Percentiles rank a stretch among this genome's conserved stretches.
These are phyloP conservation scores for Abscondita cerata DNA, from an alignment of 2,888 invertebrate genomes.

Conservation along the genomic window DNA sequence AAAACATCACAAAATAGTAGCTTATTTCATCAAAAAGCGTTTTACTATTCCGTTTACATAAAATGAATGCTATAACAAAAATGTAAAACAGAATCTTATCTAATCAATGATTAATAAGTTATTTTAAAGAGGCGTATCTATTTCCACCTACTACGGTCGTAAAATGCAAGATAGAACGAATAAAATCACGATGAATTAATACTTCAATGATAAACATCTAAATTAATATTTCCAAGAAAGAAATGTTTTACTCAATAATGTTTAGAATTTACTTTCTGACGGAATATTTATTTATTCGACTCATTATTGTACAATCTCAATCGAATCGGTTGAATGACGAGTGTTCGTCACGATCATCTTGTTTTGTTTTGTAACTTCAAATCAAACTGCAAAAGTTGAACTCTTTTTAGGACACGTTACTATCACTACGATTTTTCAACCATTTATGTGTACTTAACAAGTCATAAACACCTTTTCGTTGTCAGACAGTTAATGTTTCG, in stretches of 20 bases:
- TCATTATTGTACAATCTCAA: too few relatives aligned
- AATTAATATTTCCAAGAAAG: constrained; percentile 46
- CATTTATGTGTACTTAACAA: too few relatives aligned
- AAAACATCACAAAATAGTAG: too few relatives aligned
- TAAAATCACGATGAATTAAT: constrained; percentile 50
- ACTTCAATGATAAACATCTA: constrained; percentile 46
- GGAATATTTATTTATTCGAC: background rate
- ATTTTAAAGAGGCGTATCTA: constrained; percentile 54
- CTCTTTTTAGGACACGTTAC: too few relatives aligned
- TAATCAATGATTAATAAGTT: constrained; percentile 56
- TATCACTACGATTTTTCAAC: too few relatives aligned
- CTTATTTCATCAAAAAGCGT: too few relatives aligned
- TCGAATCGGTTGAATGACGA: too few relatives aligned
- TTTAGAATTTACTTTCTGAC: constrained; percentile 9
- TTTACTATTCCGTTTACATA: background rate
- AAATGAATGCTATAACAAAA: constrained; percentile 12
- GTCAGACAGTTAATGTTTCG: too few relatives aligned
- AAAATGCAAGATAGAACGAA: constrained; percentile 48
- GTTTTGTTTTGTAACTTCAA: too few relatives aligned
- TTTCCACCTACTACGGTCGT: constrained; percentile 51
- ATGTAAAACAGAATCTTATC: constrained; percentile 40
- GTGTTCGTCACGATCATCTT: too few relatives aligned
- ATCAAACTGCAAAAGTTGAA: too few relatives aligned
- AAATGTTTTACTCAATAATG: constrained; percentile 14
- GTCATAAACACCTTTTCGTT: too few relatives aligned